phyloP scores from a whole-genome alignment of 2,797 vertebrate species.

The Avahi laniger region DNA sequence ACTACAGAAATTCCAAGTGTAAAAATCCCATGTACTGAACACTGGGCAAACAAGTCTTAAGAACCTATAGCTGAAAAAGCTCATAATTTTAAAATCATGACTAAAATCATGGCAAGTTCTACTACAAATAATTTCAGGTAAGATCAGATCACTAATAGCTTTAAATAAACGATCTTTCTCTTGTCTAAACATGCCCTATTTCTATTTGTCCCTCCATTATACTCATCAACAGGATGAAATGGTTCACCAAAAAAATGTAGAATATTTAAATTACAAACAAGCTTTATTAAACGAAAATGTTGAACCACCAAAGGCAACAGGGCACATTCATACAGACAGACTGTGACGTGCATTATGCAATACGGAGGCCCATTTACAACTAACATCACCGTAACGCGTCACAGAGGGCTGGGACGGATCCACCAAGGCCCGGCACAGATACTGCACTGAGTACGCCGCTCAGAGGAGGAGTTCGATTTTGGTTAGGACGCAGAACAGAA shows the following conservation, averaged over 20 bases:
- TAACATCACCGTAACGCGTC: background rate
- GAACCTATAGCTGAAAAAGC: background rate
- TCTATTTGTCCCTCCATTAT: background rate
- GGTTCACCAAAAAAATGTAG: background rate
- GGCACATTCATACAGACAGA: background rate
- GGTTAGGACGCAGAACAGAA: background rate
- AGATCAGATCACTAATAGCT: background rate
- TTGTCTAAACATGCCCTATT: background rate
- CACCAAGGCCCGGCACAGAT: background rate
- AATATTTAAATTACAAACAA: background rate
- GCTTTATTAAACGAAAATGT: background rate
- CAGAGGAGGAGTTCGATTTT: background rate
- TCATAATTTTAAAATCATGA: background rate
- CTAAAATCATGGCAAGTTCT: background rate
- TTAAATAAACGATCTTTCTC: background rate
- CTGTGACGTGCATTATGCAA: too few species aligned
- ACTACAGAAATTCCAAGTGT: background rate
- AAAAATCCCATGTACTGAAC: background rate
- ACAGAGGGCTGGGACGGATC: background rate
- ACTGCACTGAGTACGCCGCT: accelerated
- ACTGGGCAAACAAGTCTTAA: background rate
- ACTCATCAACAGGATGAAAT: background rate
- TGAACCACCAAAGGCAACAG: background rate
- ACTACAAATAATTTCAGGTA: background rate
- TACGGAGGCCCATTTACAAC: accelerated